Evolutionary conservation across 2,797 vertebrate genomes (phyloP), one percentile per base, ranked within the genome.

Genomic region (Leptatherina wallacei): DNA sequence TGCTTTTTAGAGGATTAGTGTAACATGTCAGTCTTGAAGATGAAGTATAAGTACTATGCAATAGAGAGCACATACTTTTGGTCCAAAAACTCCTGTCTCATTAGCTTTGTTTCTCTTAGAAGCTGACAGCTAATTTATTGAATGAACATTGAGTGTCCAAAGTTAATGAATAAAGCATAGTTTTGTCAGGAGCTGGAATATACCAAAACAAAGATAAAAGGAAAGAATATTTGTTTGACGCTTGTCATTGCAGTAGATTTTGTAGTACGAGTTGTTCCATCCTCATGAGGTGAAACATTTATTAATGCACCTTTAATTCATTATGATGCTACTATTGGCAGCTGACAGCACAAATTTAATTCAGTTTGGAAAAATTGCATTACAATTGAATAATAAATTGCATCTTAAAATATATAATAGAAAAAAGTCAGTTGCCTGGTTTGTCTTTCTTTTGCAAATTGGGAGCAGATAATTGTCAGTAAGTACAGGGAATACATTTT

Each of bases 51-150:
- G 29, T 55, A 14, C 27, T 29, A 3, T 18, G 6, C 24, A 55
- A 29, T 4, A 29, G 14, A 29, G 29, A 55, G 13, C 27, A 55
- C 8, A 24, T 35, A 30, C 38, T 69, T 38, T 27, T 55, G 30
- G 38, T 24, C 27, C 29, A 35, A 67, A 33, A n/a, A 33, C 24
- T 35, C 24, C 27, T 29, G 8, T 33, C 40, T 65, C 13, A 56
- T 56, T 47, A 12, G 9, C 7, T 47, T 54, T 13, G 24, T 38
- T 63, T 64, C 27, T 56, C 44, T 47, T 8, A 55, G 33, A 44
- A 59, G 18, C 10, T 51, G 57, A n/a, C 35, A n/a, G 71, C 70
- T 42, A 58, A 18, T 60, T 32, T 60, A 27, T 16, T 11, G 57
- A 60, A 71, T 44, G 61, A 33, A 10, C 2, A 1, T 47, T 14